Evolutionary conservation across 2,113 vertebrate species (phyloP).

Genomic region (Hassar affinis): DNA sequence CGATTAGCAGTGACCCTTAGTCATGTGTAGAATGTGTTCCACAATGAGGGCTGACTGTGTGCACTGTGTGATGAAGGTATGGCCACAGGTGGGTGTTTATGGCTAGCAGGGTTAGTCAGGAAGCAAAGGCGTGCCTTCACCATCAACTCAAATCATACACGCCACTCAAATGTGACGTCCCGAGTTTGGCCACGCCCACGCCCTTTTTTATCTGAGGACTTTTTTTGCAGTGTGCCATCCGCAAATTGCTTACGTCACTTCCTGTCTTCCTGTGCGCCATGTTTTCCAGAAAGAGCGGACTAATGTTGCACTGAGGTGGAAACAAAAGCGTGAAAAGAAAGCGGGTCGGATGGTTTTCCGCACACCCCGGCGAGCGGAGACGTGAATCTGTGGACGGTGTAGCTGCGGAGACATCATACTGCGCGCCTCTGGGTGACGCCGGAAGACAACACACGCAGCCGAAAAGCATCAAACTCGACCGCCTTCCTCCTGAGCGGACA

Average conservation of each 20-base stretch:
- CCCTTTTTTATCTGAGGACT: slow-evolving; percentile 74
- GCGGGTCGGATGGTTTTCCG: too few species aligned
- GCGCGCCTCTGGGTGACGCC: slow-evolving; percentile 57
- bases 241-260: slow-evolving; percentile 58
- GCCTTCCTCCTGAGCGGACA: slow-evolving; percentile 28
- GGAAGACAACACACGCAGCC: slow-evolving; percentile 54
- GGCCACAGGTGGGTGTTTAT: slow-evolving; percentile 34
- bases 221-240: slow-evolving; percentile 53
- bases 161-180: slow-evolving; percentile 43
- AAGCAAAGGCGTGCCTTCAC: not conserved
- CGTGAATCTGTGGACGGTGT: slow-evolving; percentile 3
- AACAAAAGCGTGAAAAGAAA: slow-evolving; percentile 35
- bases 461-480: slow-evolving; percentile 45
- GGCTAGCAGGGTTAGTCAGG: slow-evolving; percentile 6
- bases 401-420: slow-evolving; percentile 14
- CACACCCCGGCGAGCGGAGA: not conserved
- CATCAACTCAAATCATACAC: slow-evolving; percentile 13
- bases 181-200: slow-evolving; percentile 71
- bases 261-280: slow-evolving; percentile 63
- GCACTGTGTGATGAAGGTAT: not conserved
- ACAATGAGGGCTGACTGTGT: not conserved
- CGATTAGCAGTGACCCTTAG: not conserved
- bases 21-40: not conserved
- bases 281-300: slow-evolving; percentile 52
- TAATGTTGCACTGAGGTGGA: slow-evolving; percentile 42